Evolutionary conservation across 37 sponge, comb jelly and placozoan species (phyloP).

Genomic region (Crambe crambe): DNA sequence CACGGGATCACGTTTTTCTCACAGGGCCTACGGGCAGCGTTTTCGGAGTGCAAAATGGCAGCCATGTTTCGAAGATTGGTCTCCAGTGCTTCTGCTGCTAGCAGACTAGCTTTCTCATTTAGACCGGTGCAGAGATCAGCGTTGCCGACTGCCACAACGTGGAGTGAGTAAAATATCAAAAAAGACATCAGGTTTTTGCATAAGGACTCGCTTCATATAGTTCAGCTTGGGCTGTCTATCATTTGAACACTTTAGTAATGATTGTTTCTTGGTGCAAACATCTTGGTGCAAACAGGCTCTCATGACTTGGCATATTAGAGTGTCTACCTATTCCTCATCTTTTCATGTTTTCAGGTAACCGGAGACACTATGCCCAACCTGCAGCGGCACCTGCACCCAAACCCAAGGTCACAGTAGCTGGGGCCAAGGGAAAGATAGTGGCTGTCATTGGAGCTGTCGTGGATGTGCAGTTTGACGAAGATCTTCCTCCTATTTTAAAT

Average conservation of each 20-base stretch:
- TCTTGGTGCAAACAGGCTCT: too few species aligned
- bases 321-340: background rate
- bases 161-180: slow-evolving; percentile 26
- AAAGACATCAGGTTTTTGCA: background rate
- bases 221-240: too few species aligned
- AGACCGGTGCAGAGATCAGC: slow-evolving; percentile 28
- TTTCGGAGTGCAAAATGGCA: slow-evolving; percentile 19
- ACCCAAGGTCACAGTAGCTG: slow-evolving; percentile 4
- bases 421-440: slow-evolving; percentile 79
- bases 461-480: slow-evolving; percentile 98
- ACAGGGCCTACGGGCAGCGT: background rate
- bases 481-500: slow-evolving; percentile 97
- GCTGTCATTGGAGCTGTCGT: slow-evolving; percentile 99
- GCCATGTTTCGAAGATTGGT: slow-evolving; percentile 41
- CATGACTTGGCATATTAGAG: too few species aligned
- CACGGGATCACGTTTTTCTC: slow-evolving; percentile 13
- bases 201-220: too few species aligned
- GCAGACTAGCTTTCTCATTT: slow-evolving; percentile 5
- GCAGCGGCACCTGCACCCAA: background rate
- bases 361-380: slow-evolving; percentile 42
- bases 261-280: background rate
- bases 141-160: slow-evolving; percentile 18
- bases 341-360: slow-evolving; percentile 23
- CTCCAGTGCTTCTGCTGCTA: slow-evolving; percentile 17
- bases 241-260: too few species aligned